A percentile compares a stretch with the other conserved stretches of the same genome.
phyloP scores from a whole-genome alignment of 2,888 invertebrate species.

The Blastobasis lacticolella region DNA sequence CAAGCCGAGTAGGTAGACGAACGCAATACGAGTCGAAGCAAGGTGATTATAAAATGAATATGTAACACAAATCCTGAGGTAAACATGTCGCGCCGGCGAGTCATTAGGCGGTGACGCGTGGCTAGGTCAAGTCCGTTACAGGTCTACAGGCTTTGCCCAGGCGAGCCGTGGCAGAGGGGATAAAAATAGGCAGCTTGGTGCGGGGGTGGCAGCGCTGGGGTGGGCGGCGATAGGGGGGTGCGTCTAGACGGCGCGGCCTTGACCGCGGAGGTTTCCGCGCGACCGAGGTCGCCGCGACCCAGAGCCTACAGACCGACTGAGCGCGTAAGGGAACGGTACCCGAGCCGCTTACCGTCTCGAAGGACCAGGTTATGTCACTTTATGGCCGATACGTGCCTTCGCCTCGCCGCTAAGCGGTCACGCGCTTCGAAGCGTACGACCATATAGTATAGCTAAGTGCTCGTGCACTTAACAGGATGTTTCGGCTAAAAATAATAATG shows the following conservation, averaged over 20 bases:
- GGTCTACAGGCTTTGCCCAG: slow-evolving; percentile 39
- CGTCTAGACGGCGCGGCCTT: slow-evolving; percentile 42
- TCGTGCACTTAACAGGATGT: too few species aligned
- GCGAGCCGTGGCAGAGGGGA: slow-evolving; percentile 40
- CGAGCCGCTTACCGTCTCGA: neutral
- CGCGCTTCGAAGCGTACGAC: too few species aligned
- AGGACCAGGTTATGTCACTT: slow-evolving; percentile 7
- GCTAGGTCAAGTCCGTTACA: slow-evolving; percentile 44
- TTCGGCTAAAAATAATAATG: too few species aligned
- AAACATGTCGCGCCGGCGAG: slow-evolving; percentile 10
- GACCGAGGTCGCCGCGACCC: slow-evolving; percentile 56
- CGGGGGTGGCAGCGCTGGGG: slow-evolving; percentile 16
- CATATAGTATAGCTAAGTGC: too few species aligned
- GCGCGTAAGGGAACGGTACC: slow-evolving; percentile 11
- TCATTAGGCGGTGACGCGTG: slow-evolving; percentile 13
- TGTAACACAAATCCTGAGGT: slow-evolving; percentile 5
- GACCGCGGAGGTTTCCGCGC: slow-evolving; percentile 70
- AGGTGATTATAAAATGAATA: neutral
- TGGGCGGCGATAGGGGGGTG: slow-evolving; percentile 23
- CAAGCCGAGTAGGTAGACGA: neutral
- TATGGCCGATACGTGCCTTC: neutral
- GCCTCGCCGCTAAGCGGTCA: too few species aligned
- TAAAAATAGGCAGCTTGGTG: slow-evolving; percentile 48
- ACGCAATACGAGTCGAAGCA: neutral
- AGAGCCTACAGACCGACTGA: slow-evolving; percentile 61